Conservation (phyloP, 2,113 vertebrate genomes). For the Dryoscopus gambensis region DNA sequence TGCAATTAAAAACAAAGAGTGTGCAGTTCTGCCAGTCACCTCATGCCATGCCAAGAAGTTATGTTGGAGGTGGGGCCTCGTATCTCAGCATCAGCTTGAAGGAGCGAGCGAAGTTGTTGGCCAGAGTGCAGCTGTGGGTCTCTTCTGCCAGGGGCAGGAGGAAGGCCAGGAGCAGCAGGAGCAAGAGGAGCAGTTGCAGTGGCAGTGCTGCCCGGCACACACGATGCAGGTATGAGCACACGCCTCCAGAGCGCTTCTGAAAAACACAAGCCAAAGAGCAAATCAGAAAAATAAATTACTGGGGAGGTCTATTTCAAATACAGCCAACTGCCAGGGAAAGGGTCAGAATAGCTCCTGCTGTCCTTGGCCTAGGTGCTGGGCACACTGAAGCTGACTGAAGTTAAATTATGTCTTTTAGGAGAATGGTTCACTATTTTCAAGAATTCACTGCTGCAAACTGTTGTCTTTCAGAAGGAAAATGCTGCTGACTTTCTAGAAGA, state of each 20-base stretch:
- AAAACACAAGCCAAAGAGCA: constrained; percentile 4
- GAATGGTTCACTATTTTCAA: background rate
- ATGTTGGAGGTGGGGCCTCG: constrained; percentile 85
- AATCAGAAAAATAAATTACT: background rate
- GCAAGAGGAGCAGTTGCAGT: constrained; percentile 80
- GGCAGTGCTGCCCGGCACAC: constrained; percentile 84
- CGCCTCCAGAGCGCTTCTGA: constrained; percentile 52
- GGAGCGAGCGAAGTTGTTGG: constrained; percentile 93
- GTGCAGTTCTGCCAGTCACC: background rate
- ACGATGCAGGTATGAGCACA: constrained; percentile 65
- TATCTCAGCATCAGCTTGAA: constrained; percentile 90
- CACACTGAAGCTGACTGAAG: background rate
- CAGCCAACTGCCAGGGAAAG: background rate
- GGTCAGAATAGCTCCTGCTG: background rate
- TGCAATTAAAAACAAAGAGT: background rate
- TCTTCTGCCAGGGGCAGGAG: constrained; percentile 82
- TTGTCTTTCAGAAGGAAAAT: background rate
- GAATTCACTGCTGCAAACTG: background rate
- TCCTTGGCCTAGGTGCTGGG: background rate
- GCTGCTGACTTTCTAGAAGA: background rate
- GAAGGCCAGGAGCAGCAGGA: constrained; percentile 84
- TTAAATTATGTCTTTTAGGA: background rate
- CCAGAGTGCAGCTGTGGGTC: constrained; percentile 80
- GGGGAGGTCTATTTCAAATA: background rate
- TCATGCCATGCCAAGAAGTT: background rate